A percentile compares a stretch with the other conserved stretches of the same genome.
These are phyloP conservation scores for Reticulitermes lucifugus DNA, from an alignment of 2,888 invertebrate genomes.

Conservation along the genomic window DNA sequence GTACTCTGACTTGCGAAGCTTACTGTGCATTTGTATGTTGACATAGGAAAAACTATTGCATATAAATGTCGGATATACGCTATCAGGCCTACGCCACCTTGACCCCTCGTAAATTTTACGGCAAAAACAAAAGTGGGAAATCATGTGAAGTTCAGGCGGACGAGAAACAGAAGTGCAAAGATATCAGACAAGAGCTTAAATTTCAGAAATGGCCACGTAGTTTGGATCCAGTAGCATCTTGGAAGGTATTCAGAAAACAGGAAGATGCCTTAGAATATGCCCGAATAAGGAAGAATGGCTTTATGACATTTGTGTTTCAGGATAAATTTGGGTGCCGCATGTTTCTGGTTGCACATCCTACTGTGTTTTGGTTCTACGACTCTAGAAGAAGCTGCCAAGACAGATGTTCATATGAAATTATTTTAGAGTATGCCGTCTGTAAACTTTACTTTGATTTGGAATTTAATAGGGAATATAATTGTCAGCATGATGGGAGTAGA, in stretches of 20 bases:
- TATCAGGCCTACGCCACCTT: too few species aligned
- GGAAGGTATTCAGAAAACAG: slow-evolving; percentile 63
- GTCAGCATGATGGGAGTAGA: slow-evolving; percentile 61
- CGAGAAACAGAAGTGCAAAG: neutral
- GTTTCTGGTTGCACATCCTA: slow-evolving; percentile 65
- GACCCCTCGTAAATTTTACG: slow-evolving; percentile 13
- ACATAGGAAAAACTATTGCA: too few species aligned
- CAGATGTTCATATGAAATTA: slow-evolving; percentile 66
- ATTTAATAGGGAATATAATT: slow-evolving; percentile 63
- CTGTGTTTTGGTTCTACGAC: slow-evolving; percentile 63
- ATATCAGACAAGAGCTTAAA: neutral
- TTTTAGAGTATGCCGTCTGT: slow-evolving; percentile 65
- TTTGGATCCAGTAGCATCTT: slow-evolving; percentile 60
- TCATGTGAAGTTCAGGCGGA: too few species aligned
- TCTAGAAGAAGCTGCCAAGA: slow-evolving; percentile 55
- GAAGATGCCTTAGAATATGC: slow-evolving; percentile 60
- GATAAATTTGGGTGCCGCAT: slow-evolving; percentile 59
- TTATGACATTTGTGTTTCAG: slow-evolving; percentile 64
- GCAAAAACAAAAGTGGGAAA: neutral
- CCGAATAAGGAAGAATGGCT: slow-evolving; percentile 55
- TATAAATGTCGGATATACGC: too few species aligned
- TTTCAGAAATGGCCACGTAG: slow-evolving; percentile 15
- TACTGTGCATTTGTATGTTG: too few species aligned
- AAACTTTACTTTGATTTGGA: slow-evolving; percentile 72
- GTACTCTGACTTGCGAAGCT: too few species aligned